These are phyloP conservation scores for Idris sp. DNA, from an alignment of 1,140 invertebrate genomes.

Conservation along the genomic window DNA sequence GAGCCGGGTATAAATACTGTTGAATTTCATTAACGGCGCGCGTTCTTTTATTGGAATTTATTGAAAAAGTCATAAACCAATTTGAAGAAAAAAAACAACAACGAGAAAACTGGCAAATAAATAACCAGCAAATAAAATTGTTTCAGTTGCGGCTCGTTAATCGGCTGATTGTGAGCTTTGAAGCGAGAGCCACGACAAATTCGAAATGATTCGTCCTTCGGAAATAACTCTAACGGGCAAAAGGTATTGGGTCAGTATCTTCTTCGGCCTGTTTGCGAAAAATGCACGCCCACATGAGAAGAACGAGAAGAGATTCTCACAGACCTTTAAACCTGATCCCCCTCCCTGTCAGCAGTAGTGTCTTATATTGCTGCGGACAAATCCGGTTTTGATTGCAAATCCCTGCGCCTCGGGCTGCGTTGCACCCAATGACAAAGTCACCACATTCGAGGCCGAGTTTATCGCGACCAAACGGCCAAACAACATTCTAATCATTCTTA, in stretches of 20 bases:
- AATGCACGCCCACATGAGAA: constrained; percentile 46
- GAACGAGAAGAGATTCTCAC: constrained; percentile 46
- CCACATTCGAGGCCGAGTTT: constrained; percentile 33
- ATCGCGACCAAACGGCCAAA: constrained; percentile 23
- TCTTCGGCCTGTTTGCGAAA: constrained; percentile 23
- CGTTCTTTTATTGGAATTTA: constrained; percentile 37
- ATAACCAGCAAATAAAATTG: constrained; percentile 26
- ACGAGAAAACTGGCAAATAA: too few relatives aligned
- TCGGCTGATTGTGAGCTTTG: constrained; percentile 15
- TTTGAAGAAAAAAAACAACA: constrained; percentile 27
- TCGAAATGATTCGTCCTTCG: constrained; percentile 45
- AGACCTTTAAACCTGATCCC: constrained; percentile 45
- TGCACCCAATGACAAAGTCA: constrained; percentile 49
- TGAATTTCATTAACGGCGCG: constrained; percentile 44
- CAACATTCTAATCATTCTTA: constrained; percentile 46
- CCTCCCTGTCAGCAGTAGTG: constrained; percentile 1
- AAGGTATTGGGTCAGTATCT: constrained; percentile 35
- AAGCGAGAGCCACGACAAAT: constrained; percentile 29
- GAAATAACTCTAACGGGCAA: constrained; percentile 45
- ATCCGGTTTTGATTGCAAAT: constrained; percentile 60
- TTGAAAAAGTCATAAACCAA: constrained; percentile 38
- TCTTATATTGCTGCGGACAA: constrained; percentile 48
- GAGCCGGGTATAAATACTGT: constrained; percentile 44
- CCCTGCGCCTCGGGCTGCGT: constrained; percentile 36
- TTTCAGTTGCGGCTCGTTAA: constrained; percentile 34